Base-by-base conservation (phyloP, 1,140 invertebrate genomes). In the Venturia canescens region DNA sequence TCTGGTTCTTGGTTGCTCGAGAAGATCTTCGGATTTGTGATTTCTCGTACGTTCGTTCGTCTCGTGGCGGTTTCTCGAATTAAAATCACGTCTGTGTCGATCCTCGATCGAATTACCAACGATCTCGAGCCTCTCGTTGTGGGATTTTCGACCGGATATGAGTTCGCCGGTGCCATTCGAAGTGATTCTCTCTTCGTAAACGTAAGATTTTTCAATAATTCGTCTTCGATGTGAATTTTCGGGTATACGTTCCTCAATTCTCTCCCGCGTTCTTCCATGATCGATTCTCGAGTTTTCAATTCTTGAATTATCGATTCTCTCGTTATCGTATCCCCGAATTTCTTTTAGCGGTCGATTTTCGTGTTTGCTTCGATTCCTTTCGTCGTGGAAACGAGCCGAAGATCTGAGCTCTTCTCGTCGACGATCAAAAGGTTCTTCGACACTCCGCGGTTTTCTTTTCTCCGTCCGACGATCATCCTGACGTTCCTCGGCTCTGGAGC, bases 81-180 rank as follows among this genome's bases (percentile, higher is more conserved):
- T 66, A 26, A 48, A 67, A n/a, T 82, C 60, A 13, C 84, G 82
- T 1, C 84, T 84, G 15, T 82, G 53, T 63, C 80, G 77, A 7
- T 87, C 81, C n/a, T 81, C 85, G 23, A 80, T 26, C 11, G 84
- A 79, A 44, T 81, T 83, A 57, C 84, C 82, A 80, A 83, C 27
- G 27, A 82, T 74, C 48, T 88, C 77, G 44, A 85, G 27, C 71
- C 85, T 80, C 67, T 85, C 81, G 50, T 87, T 85, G 15, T 80
- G 27, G 60, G 83, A 78, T 80, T 86, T 84, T 66, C 85, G 78
- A 38, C 34, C 75, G 15, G 69, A 34, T 71, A 77, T 67, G 48
- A 63, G 16, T 50, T 83, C 71, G 29, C n/a, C 44, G 26, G 66
- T 57, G 18, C 29, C 70, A 31, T 80, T 80, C 3, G n/a, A 70